These are phyloP conservation scores for Oscheius sp. DNA, from an alignment of 1,140 invertebrate genomes.

Conservation along the genomic window DNA sequence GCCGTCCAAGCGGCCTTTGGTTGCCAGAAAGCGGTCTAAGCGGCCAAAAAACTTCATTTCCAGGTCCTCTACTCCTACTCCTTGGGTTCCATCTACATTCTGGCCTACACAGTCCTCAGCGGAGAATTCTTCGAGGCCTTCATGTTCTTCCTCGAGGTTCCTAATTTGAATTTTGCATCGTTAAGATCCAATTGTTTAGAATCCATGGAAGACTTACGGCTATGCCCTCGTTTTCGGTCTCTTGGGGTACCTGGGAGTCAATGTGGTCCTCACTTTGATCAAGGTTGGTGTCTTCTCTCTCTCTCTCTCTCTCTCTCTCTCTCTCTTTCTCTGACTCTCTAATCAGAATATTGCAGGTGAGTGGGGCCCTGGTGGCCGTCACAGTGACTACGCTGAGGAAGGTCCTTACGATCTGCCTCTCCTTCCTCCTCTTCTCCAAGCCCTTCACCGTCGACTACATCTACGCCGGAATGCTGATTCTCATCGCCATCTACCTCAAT, in stretches of 20 bases:
- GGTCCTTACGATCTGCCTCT: conserved; percentile 84
- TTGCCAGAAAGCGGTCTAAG: too few species aligned
- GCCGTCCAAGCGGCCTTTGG: too few species aligned
- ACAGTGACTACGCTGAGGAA: conserved; percentile 76
- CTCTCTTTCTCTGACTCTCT: neutral
- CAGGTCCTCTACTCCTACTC: conserved; percentile 83
- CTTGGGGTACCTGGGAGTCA: conserved; percentile 84
- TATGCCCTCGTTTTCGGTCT: conserved; percentile 82
- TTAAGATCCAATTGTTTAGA: conserved; percentile 59
- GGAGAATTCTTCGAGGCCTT: conserved; percentile 76
- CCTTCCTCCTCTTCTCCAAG: conserved; percentile 88
- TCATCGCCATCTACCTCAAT: conserved; percentile 85
- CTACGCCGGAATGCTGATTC: conserved; percentile 81
- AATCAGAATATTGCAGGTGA: conserved; percentile 52
- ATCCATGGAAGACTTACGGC: conserved; percentile 76
- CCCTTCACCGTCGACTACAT: conserved; percentile 88
- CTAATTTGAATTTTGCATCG: neutral
- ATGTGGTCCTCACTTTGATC: conserved; percentile 83
- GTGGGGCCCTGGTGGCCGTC: conserved; percentile 84
- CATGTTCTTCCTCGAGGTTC: conserved; percentile 75
- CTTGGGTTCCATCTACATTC: conserved; percentile 80
- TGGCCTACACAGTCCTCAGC: conserved; percentile 72
- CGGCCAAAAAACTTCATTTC: too few species aligned
- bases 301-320: too few species aligned
- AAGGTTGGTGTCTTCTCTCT: conserved; percentile 62